Evolutionary conservation across 1,140 invertebrate species (phyloP), one percentile per base, ranked within the genome.

Genomic region (Trialeurodes vaporariorum): DNA sequence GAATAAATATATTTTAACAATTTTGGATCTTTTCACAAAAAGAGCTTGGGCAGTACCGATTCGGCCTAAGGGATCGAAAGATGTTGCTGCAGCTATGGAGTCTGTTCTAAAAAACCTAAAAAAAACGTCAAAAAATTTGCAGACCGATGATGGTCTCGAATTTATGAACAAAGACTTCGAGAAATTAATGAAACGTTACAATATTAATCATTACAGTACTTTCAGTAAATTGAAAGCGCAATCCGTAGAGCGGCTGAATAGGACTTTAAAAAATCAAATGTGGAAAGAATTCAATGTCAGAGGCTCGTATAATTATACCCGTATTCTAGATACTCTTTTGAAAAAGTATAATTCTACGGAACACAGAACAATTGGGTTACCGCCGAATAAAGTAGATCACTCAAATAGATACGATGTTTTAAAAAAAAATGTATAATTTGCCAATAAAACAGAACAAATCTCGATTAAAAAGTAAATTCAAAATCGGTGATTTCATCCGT

Each of bases 11-110:
- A 71, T 83, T 34, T 70, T 83, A 64, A 77, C 75, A 25, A 73
- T 79, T 5, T 81, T 83, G 65, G 77, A 82, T 72, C 69, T 71
- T 25, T 81, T 80, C 72, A 76, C 74, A 66, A 82, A 81, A 74
- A 78, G 74, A 72, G 76, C 78, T 25, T 82, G 75, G 76, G 76
- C 76, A 23, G 58, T 76, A 24, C 75, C 78, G 5, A 24, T 83
- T 27, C 80, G 80, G 76, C 75, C 67, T 22, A 83, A 83, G 75
- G 79, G 67, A 64, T 76, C 70, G 59, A 68, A 68, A 70, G 70
- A 76, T 61, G 71, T 77, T 9, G 70, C 68, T 5, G 67, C 63
- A 23, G 75, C 72, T 27, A 74, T 79, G 72, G 58, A 70, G 58
- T 34, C 58, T 22, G 64, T 71, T 25, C 49, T 71, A 12, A n/a